Percentiles rank a stretch among this genome's conserved stretches.
Evolutionary conservation across 23 tunicate species (phyloP).

Genomic region (Halocynthia roretzi): DNA sequence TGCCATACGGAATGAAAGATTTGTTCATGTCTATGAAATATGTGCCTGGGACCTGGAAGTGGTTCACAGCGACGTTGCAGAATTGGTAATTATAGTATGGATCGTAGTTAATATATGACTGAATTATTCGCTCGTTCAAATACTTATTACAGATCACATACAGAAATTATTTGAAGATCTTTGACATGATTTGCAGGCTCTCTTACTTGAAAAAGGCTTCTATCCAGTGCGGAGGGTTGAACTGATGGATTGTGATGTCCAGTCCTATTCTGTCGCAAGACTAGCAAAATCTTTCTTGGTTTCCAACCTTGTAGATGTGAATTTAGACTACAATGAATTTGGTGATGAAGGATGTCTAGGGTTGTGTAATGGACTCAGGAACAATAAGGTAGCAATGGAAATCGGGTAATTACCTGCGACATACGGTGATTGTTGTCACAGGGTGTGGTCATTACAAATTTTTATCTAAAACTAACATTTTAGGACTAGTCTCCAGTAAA

Average conservation of each 20-base stretch:
- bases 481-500: no score
- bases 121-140: not conserved
- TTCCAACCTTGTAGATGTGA: constrained; percentile 51
- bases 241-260: constrained; percentile 78
- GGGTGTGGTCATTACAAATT: no score
- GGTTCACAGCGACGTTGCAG: constrained; percentile 45
- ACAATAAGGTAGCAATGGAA: constrained; percentile 43
- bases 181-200: constrained; percentile 27
- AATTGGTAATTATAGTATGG: constrained; percentile 32
- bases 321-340: constrained; percentile 84
- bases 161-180: no score
- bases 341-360: constrained; percentile 77
- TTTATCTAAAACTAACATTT: no score
- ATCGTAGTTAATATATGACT: not conserved
- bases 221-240: constrained; percentile 57
- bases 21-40: constrained; percentile 42
- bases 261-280: constrained; percentile 50
- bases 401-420: no score
- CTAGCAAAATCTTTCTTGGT: constrained; percentile 55
- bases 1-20: constrained; percentile 48
- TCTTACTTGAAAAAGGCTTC: constrained; percentile 61
- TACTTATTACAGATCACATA: no score
- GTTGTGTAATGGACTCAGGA: constrained; percentile 61
- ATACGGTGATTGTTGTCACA: not conserved
- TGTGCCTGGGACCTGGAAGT: constrained; percentile 62